Evolutionary conservation across 2,888 invertebrate species (phyloP).

Genomic region (Pseudoips prasinana): DNA sequence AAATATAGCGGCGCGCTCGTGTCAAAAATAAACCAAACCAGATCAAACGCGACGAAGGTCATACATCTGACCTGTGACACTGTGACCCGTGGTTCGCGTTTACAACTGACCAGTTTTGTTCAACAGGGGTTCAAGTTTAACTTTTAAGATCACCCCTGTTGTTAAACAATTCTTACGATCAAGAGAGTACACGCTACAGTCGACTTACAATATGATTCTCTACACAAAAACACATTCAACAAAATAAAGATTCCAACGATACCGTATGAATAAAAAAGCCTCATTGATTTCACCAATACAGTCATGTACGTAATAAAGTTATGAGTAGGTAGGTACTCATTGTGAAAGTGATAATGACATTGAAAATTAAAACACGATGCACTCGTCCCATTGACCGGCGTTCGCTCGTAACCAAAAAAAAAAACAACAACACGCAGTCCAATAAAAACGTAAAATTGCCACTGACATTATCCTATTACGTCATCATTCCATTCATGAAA

Average conservation of each 20-base stretch:
- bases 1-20: conserved; percentile 23
- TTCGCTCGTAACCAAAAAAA: conserved; percentile 64
- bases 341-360: conserved; percentile 81
- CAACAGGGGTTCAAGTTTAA: conserved; percentile 21
- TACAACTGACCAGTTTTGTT: conserved; percentile 27
- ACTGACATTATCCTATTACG: conserved; percentile 81
- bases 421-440: conserved; percentile 67
- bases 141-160: conserved; percentile 23
- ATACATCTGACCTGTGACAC: conserved; percentile 34
- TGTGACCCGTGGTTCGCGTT: conserved; percentile 23
- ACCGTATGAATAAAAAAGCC: conserved; percentile 18
- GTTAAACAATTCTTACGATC: background rate
- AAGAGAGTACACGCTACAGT: too few species aligned
- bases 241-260: background rate
- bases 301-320: conserved; percentile 24
- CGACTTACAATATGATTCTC: background rate
- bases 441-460: conserved; percentile 80
- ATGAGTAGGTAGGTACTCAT: conserved; percentile 55
- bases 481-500: conserved; percentile 80
- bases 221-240: background rate
- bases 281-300: conserved; percentile 22
- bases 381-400: conserved; percentile 74
- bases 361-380: conserved; percentile 79
- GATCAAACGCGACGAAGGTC: conserved; percentile 34
- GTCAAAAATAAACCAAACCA: conserved; percentile 39